Evolutionary conservation across 2,888 invertebrate species (phyloP), one percentile per base, ranked within the genome.

Genomic region (Trichogramma dendrolimi): DNA sequence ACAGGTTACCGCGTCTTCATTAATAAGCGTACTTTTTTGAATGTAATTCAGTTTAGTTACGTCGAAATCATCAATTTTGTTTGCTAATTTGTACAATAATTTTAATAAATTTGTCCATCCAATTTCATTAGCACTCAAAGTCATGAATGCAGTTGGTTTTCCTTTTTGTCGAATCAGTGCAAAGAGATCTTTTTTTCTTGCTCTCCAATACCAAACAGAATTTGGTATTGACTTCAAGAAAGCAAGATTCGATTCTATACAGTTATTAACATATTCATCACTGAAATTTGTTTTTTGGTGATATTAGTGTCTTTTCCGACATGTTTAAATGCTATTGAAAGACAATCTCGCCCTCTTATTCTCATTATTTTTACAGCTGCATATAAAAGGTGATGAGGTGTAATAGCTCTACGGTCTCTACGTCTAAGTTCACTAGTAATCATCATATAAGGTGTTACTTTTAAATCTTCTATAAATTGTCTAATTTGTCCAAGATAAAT

Each of bases 101-200:
- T 49, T 54, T 4, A 62, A n/a, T 14, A 62, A 44, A 43, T 46
- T 38, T n/a, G 44, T 7, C n/a, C 73, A 71, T 44, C 58, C 55
- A 4, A 58, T 54, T 57, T 81, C 80, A 68, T 79, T 79, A 0
- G 79, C 78, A 71, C 79, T 78, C 69, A 79, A 10, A 68, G 78
- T 74, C 68, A 77, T 56, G 74, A 80, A 69, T 68, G 72, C 68
- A 67, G 79, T 77, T 62, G 78, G 79, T 65, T 67, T 69, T 10
- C 78, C 78, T 11, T 73, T 65, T 68, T 80, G 79, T 42, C 78
- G 54, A 11, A 79, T 80, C 75, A 77, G 79, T 8, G 78, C 77
- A 58, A 79, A 79, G 50, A 78, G 66, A 68, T 79, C 75, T 68
- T 69, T 72, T 72, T 78, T 78, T 2, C 75, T 61, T 54, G 70